Evolutionary conservation across 2,113 vertebrate species (phyloP).

Genomic region (Acrocephalus arundinaceus): DNA sequence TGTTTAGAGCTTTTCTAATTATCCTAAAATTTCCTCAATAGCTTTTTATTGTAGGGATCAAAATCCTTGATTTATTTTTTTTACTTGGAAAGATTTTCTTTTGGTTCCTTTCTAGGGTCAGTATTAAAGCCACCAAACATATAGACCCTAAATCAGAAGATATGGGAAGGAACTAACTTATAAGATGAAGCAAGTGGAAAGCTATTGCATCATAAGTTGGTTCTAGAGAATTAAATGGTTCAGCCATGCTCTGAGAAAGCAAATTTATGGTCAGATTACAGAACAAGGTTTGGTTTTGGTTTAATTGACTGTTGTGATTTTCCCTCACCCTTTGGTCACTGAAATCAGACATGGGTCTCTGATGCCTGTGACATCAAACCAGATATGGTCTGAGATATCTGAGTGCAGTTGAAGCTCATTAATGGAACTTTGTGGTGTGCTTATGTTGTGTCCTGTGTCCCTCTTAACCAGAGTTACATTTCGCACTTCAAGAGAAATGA

Average conservation of each 20-base stretch:
- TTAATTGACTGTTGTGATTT: background rate
- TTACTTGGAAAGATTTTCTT: background rate
- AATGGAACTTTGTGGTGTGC: background rate
- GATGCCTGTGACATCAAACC: background rate
- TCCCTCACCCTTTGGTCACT: background rate
- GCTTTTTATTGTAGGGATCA: background rate
- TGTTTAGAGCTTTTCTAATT: background rate
- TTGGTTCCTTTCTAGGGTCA: background rate
- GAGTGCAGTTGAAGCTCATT: background rate
- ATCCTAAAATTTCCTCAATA: background rate
- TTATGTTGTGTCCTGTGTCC: background rate
- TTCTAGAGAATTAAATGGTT: background rate
- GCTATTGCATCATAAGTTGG: background rate
- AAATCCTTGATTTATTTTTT: background rate
- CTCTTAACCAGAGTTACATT: background rate
- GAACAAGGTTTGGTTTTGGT: background rate
- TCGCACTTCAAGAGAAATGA: background rate
- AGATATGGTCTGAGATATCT: background rate
- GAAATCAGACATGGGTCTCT: background rate
- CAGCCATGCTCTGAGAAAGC: background rate
- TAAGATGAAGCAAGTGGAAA: background rate
- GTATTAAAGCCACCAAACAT: background rate
- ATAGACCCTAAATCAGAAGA: background rate
- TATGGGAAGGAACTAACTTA: background rate
- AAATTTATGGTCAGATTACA: background rate